Percentiles rank a stretch among this genome's conserved stretches.
Evolutionary conservation across 2,797 vertebrate genomes (phyloP).

Genomic region (Crenichthys baileyi): DNA sequence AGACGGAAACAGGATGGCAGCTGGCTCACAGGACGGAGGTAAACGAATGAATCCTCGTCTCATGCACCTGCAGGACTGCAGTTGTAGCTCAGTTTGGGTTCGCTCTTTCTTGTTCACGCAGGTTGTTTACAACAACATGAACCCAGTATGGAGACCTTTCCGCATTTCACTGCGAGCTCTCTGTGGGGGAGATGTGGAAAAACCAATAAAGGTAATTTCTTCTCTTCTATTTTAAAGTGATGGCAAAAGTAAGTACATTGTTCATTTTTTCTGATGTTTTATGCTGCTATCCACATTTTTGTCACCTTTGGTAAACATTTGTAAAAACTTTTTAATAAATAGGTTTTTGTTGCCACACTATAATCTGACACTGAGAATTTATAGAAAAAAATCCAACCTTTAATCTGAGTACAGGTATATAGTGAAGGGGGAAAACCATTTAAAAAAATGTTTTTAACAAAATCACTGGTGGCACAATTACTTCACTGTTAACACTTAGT

Average conservation of each 20-base stretch:
- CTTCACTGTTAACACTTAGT: neutral
- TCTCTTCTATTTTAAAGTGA: too few relatives aligned
- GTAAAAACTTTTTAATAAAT: neutral
- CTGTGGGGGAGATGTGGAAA: conserved; percentile 92
- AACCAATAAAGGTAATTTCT: conserved; percentile 75
- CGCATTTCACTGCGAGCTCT: conserved; percentile 88
- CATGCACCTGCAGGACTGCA: neutral
- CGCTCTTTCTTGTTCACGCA: conserved; percentile 37
- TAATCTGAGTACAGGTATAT: neutral
- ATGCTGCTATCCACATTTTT: neutral
- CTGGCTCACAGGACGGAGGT: conserved; percentile 98
- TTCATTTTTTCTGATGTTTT: neutral
- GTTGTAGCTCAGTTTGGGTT: neutral
- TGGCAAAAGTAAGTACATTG: neutral
- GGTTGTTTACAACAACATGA: conserved; percentile 93
- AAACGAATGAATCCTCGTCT: neutral
- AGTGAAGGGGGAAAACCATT: too few relatives aligned
- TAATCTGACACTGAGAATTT: neutral
- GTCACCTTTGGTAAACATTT: too few relatives aligned
- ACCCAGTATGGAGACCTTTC: conserved; percentile 94
- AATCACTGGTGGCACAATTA: too few relatives aligned
- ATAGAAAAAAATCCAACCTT: neutral
- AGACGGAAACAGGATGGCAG: conserved; percentile 91
- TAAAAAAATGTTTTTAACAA: too few relatives aligned
- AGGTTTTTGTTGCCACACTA: neutral